Percentiles rank a stretch among this genome's conserved stretches.
These are phyloP conservation scores for Xiphophorus birchmanni DNA, from an alignment of 2,797 vertebrate species.

Conservation along the genomic window DNA sequence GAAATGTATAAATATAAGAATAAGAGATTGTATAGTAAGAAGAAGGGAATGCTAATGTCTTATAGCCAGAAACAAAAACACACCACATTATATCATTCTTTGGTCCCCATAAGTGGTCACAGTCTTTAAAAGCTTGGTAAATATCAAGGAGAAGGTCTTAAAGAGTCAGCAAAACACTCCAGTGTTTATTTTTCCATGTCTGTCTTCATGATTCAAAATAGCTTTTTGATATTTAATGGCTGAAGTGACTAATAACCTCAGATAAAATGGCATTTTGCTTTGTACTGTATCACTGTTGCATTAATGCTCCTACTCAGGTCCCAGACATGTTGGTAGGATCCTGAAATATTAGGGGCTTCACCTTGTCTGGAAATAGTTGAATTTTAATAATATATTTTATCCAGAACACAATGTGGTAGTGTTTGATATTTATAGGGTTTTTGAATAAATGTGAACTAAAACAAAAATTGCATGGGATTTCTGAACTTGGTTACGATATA, in stretches of 20 bases:
- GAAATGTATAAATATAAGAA: too few relatives aligned
- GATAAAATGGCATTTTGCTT: slow-evolving; percentile 3
- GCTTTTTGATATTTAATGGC: not conserved
- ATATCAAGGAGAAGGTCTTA: not conserved
- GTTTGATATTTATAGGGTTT: not conserved
- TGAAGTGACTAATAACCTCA: not conserved
- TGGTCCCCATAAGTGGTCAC: not conserved
- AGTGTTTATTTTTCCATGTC: not conserved
- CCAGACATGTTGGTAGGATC: not conserved
- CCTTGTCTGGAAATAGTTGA: not conserved
- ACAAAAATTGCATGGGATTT: not conserved
- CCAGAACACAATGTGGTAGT: not conserved
- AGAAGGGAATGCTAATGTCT: not conserved
- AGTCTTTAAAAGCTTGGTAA: not conserved
- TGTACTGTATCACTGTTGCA: not conserved
- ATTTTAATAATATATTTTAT: too few relatives aligned
- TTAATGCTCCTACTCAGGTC: not conserved
- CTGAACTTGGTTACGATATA: not conserved
- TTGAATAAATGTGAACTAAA: not conserved
- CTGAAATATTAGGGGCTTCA: not conserved
- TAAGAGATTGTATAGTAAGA: too few relatives aligned
- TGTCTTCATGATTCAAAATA: not conserved
- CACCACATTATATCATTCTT: not conserved
- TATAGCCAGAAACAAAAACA: not conserved
- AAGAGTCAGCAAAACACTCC: not conserved